Percentiles rank a stretch among this genome's conserved stretches.
Conservation (phyloP, 2,888 invertebrate species). For the Athalia circularis region DNA sequence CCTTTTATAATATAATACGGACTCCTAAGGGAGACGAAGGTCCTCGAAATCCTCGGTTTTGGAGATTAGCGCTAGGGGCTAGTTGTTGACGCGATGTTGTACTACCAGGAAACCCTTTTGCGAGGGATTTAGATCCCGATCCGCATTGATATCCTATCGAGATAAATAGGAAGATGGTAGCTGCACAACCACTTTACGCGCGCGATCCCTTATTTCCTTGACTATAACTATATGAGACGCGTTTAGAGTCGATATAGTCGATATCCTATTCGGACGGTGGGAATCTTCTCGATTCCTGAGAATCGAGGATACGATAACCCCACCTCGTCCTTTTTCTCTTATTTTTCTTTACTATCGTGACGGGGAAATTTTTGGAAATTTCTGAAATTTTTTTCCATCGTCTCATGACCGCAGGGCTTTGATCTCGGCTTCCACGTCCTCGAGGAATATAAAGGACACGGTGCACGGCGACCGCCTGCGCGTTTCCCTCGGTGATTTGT, state of each 20-base stretch:
- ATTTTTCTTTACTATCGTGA: background rate
- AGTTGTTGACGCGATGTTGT: slow-evolving; percentile 19
- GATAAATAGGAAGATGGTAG: background rate
- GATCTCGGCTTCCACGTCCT: slow-evolving; percentile 45
- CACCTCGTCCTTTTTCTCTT: background rate
- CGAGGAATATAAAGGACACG: slow-evolving; percentile 36
- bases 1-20: background rate
- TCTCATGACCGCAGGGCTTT: slow-evolving; percentile 34
- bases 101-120: slow-evolving; percentile 47
- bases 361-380: slow-evolving; percentile 11
- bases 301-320: background rate
- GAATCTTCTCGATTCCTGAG: background rate
- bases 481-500: slow-evolving; percentile 31
- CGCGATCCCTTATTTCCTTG: background rate
- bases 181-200: background rate
- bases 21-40: slow-evolving; percentile 47
- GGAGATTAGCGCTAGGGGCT: slow-evolving; percentile 46
- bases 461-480: slow-evolving; percentile 12
- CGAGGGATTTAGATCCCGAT: slow-evolving; percentile 30
- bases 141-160: slow-evolving; percentile 51
- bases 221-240: no score
- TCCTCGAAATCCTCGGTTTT: slow-evolving; percentile 33
- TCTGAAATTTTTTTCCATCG: slow-evolving; percentile 28
- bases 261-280: background rate
- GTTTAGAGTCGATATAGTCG: background rate